phyloP scores from a whole-genome alignment of 2,113 vertebrate species.

The Sorex fumeus region DNA sequence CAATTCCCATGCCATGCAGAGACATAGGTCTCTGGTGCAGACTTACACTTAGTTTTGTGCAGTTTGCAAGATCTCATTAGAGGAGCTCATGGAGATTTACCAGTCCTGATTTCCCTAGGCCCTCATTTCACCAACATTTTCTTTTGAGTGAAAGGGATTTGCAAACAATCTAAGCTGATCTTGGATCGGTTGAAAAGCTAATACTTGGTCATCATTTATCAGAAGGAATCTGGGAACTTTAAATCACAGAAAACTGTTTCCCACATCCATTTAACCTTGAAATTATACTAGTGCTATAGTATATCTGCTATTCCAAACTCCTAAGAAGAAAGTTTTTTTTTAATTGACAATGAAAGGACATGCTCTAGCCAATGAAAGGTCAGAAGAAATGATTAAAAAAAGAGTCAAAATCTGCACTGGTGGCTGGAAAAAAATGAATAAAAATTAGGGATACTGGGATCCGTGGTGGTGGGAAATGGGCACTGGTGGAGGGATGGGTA shows the following conservation, averaged over 20 bases:
- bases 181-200: neutral
- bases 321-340: conserved; percentile 7
- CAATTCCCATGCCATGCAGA: too few species aligned
- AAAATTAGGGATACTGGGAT: too few species aligned
- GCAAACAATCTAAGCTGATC: neutral
- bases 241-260: conserved; percentile 23
- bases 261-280: conserved; percentile 9
- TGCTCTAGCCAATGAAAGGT: neutral
- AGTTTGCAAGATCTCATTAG: too few species aligned
- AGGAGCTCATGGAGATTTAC: too few species aligned
- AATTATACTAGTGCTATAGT: neutral
- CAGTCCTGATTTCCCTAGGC: too few species aligned
- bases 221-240: neutral
- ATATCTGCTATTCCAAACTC: neutral
- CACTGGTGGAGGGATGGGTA: too few species aligned
- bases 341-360: conserved; percentile 19
- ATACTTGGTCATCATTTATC: neutral
- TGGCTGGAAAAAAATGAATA: neutral
- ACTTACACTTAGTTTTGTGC: too few species aligned
- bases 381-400: neutral
- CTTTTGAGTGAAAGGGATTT: neutral
- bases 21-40: too few species aligned
- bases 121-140: too few species aligned
- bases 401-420: conserved; percentile 42
- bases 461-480: too few species aligned